phyloP scores from a whole-genome alignment of 2,113 vertebrate genomes.

The Nanger granti region DNA sequence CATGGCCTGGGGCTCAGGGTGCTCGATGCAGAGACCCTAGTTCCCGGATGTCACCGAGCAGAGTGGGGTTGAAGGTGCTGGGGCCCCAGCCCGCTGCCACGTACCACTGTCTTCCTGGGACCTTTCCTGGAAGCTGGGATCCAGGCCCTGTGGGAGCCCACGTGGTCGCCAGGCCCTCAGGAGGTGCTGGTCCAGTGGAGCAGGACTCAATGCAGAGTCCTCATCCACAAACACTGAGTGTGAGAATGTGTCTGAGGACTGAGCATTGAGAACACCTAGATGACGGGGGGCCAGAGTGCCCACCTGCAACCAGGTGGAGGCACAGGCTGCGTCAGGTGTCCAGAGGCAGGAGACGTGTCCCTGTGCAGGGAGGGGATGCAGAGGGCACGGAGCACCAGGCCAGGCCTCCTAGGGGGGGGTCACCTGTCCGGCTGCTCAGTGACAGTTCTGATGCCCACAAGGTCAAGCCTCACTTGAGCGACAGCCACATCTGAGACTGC shows the following conservation, averaged over 20 bases:
- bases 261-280: not conserved
- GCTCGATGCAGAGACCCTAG: not conserved
- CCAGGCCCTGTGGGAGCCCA: conserved; percentile 55
- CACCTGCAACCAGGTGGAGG: not conserved
- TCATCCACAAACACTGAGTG: not conserved
- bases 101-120: not conserved
- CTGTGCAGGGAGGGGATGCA: not conserved
- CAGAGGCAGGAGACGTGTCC: not conserved
- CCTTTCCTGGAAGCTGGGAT: conserved; percentile 66
- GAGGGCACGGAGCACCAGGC: not conserved
- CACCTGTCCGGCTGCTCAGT: fast-evolving
- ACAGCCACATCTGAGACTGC: not conserved
- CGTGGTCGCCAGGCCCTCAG: not conserved
- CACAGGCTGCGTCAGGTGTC: not conserved
- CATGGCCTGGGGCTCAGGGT: not conserved
- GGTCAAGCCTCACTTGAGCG: fast-evolving
- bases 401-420: not conserved
- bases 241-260: not conserved
- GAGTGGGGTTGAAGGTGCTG: not conserved
- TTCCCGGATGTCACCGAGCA: fast-evolving
- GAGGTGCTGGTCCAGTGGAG: not conserved
- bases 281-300: fast-evolving
- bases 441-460: too few relatives aligned
- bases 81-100: not conserved
- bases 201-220: not conserved